Conservation (phyloP, 2,797 vertebrate species). For the Cuculus canorus region DNA sequence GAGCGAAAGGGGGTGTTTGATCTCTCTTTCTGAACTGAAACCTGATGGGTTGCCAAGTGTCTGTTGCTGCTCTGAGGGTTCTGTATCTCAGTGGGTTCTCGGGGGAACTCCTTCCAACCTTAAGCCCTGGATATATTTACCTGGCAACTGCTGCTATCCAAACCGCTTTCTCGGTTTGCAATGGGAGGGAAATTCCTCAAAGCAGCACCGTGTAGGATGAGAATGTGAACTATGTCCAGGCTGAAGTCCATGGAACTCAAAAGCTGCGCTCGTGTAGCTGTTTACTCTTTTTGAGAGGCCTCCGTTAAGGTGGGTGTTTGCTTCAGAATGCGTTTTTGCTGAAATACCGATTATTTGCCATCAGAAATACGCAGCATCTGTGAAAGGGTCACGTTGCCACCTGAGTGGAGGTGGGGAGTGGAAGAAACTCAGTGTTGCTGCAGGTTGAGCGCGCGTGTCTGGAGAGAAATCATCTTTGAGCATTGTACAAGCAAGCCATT, state of each 20-base stretch:
- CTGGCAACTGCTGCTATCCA: neutral
- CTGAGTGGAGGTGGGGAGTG: neutral
- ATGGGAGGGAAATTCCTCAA: neutral
- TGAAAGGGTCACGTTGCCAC: neutral
- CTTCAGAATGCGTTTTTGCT: neutral
- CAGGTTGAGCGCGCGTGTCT: neutral
- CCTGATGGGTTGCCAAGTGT: neutral
- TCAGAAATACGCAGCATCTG: neutral
- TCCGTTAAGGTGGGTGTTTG: neutral
- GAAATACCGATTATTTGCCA: neutral
- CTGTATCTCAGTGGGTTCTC: neutral
- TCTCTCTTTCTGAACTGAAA: conserved; percentile 9
- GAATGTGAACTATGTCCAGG: conserved; percentile 60
- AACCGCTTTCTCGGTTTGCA: neutral
- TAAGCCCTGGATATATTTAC: neutral
- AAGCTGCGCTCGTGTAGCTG: neutral
- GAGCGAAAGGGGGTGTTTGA: neutral
- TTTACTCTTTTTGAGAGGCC: neutral
- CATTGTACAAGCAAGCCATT: neutral
- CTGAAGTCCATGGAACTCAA: conserved; percentile 14
- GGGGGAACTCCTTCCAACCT: neutral
- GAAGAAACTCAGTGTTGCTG: neutral
- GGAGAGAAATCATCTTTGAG: neutral
- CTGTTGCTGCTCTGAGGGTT: neutral
- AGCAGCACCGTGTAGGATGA: conserved; percentile 22